These are phyloP conservation scores for Hermetia illucens DNA, from an alignment of 1,140 invertebrate genomes.

Conservation along the genomic window DNA sequence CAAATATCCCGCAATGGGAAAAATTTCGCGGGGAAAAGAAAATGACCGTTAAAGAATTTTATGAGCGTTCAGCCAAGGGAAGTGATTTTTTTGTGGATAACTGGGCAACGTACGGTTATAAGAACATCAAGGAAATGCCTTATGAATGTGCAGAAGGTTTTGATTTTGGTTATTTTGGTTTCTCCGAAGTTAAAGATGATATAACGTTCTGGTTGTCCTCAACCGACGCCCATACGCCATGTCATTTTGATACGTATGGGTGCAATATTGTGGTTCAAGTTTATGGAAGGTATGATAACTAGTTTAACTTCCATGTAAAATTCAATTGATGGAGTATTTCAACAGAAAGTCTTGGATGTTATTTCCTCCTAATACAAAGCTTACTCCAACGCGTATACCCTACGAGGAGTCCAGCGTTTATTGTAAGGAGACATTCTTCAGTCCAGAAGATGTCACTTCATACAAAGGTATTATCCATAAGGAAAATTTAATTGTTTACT, in stretches of 20 bases:
- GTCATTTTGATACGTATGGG: constrained; percentile 89
- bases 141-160: constrained; percentile 13
- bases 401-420: constrained; percentile 97
- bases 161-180: constrained; percentile 45
- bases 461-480: constrained; percentile 23
- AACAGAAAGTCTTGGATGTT: constrained; percentile 82
- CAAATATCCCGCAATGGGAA: constrained; percentile 62
- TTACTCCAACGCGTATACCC: constrained; percentile 76
- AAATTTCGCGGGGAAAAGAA: constrained; percentile 37
- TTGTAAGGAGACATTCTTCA: constrained; percentile 67
- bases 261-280: constrained; percentile 85
- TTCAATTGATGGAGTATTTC: constrained; percentile 18
- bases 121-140: constrained; percentile 15
- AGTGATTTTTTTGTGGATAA: constrained; percentile 38
- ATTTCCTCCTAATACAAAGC: constrained; percentile 65
- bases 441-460: constrained; percentile 33
- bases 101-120: constrained; percentile 39
- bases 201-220: constrained; percentile 86
- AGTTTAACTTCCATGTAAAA: constrained; percentile 5
- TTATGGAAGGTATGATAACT: constrained; percentile 50
- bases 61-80: constrained; percentile 15
- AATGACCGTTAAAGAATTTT: constrained; percentile 48
- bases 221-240: constrained; percentile 77
- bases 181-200: constrained; percentile 41
- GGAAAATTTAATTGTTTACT: not conserved